Evolutionary conservation across 2,797 vertebrate species (phyloP).

Genomic region (Danio choprae): DNA sequence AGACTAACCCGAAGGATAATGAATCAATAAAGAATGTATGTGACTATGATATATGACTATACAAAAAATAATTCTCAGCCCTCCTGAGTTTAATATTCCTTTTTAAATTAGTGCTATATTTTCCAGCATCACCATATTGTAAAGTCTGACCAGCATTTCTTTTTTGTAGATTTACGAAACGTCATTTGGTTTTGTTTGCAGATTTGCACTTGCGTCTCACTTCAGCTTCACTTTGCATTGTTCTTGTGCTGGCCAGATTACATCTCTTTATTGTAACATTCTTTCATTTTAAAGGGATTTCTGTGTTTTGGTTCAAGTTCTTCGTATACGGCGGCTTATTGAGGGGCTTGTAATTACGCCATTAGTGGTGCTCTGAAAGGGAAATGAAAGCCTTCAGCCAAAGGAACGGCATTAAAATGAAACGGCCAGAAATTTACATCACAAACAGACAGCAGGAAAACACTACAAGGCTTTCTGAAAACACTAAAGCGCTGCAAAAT

Average conservation of each 20-base stretch:
- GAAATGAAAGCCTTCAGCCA: constrained; percentile 44
- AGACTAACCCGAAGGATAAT: no score
- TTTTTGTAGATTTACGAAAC: constrained; percentile 15
- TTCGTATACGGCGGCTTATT: constrained; percentile 7
- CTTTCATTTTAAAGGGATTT: constrained; percentile 30
- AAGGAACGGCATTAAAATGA: constrained; percentile 37
- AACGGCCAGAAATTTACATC: constrained; percentile 13
- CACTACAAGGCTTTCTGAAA: constrained; percentile 4
- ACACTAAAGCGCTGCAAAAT: neutral
- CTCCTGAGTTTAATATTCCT: no score
- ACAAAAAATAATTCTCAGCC: no score
- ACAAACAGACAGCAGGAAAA: constrained; percentile 37
- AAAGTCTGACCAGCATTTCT: neutral
- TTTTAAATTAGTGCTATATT: no score
- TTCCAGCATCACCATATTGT: no score
- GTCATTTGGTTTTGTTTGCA: constrained; percentile 28
- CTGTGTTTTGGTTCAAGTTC: neutral
- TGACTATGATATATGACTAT: no score
- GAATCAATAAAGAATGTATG: no score
- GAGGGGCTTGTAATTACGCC: constrained; percentile 41
- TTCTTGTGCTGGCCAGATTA: neutral
- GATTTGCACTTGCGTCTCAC: neutral
- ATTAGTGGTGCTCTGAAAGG: constrained; percentile 36
- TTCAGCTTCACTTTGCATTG: neutral
- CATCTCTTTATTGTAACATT: constrained; percentile 3